Conservation (phyloP, 2,888 invertebrate species). For the Tinea semifulvella region DNA sequence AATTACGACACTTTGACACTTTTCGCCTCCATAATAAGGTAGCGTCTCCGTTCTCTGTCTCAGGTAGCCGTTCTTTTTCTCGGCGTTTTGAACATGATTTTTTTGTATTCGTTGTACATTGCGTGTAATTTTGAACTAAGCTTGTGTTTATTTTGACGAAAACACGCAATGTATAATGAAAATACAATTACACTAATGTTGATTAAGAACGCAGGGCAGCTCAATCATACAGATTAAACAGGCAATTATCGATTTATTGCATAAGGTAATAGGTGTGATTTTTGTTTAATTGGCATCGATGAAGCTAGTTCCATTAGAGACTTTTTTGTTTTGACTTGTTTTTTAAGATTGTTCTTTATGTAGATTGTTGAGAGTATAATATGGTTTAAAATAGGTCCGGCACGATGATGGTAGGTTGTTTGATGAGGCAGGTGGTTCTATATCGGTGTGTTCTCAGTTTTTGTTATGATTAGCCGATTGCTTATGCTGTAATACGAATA, state of each 20-base stretch:
- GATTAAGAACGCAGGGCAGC: too few species aligned
- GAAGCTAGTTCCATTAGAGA: constrained; percentile 5
- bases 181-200: too few species aligned
- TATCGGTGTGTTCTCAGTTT: constrained; percentile 62
- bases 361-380: constrained; percentile 20
- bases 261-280: constrained; percentile 55
- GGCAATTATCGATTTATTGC: constrained; percentile 60
- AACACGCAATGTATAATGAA: too few species aligned
- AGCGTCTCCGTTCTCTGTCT: constrained; percentile 34
- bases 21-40: constrained; percentile 61
- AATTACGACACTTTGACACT: constrained; percentile 63
- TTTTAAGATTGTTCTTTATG: neutral
- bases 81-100: too few species aligned
- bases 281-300: constrained; percentile 49
- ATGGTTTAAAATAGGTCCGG: constrained; percentile 36
- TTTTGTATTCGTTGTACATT: too few species aligned
- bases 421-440: constrained; percentile 61
- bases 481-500: constrained; percentile 9
- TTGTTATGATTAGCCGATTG: constrained; percentile 34
- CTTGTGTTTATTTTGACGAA: too few species aligned
- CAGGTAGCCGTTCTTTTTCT: too few species aligned
- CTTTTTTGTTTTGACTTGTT: neutral
- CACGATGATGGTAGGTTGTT: constrained; percentile 55
- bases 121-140: too few species aligned
- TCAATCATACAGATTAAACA: constrained; percentile 21